These are phyloP conservation scores for Monarcha castaneiventris DNA, from an alignment of 2,113 vertebrate species.

Conservation along the genomic window DNA sequence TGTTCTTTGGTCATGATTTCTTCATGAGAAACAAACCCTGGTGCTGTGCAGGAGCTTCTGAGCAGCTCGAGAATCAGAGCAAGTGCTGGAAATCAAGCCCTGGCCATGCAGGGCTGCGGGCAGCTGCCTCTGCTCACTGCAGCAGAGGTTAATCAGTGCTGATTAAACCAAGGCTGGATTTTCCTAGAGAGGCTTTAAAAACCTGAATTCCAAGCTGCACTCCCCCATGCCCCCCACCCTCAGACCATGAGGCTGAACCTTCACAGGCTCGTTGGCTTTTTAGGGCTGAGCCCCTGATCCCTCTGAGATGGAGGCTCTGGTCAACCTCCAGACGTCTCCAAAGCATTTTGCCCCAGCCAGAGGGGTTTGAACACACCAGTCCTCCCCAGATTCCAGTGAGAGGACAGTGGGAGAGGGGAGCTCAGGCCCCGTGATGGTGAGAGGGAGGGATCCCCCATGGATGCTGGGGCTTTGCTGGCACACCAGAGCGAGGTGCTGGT, in stretches of 20 bases:
- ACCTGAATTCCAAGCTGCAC: not conserved
- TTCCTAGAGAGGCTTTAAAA: not conserved
- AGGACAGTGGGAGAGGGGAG: not conserved
- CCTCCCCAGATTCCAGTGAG: not conserved
- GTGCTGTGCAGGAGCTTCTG: not conserved
- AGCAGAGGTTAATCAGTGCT: not conserved
- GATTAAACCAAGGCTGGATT: not conserved
- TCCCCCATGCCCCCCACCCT: not conserved
- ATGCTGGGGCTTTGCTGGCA: not conserved
- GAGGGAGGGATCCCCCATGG: not conserved
- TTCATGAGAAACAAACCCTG: not conserved
- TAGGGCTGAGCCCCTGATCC: not conserved
- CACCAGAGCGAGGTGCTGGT: not conserved
- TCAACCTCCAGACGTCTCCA: not conserved
- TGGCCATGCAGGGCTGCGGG: not conserved
- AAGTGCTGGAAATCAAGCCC: not conserved
- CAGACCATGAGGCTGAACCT: not conserved
- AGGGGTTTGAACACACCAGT: rapidly evolving
- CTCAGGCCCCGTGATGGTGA: rapidly evolving
- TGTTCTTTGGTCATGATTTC: not conserved
- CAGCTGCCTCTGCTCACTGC: not conserved
- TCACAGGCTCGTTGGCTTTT: not conserved
- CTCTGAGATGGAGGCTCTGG: not conserved
- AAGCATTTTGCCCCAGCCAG: rapidly evolving
- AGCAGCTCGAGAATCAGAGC: not conserved